Percentiles rank a stretch among this genome's conserved stretches.
These are phyloP conservation scores for Rhysida immarginata DNA, from an alignment of 1,140 invertebrate species.

Conservation along the genomic window DNA sequence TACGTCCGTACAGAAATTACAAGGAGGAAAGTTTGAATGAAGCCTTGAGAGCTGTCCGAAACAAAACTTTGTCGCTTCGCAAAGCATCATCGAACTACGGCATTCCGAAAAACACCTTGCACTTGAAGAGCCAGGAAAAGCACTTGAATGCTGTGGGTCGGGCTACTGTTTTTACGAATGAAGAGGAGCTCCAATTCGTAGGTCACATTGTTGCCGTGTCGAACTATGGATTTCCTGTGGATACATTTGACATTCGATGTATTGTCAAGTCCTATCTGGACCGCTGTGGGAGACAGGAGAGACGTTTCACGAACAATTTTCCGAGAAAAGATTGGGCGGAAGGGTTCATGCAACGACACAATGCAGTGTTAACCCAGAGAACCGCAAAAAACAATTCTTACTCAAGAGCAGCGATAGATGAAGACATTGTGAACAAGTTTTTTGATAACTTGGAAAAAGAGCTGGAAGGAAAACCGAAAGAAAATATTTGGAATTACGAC, in stretches of 20 bases:
- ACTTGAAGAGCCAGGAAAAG: neutral
- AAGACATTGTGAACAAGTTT: slow-evolving; percentile 14
- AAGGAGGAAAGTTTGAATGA: neutral
- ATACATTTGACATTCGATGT: neutral
- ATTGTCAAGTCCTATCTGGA: slow-evolving; percentile 2
- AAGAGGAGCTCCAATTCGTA: neutral
- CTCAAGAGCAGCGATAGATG: slow-evolving; percentile 8
- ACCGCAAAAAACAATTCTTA: slow-evolving; percentile 11
- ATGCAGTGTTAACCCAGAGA: neutral
- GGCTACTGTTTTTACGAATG: neutral
- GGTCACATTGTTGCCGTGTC: neutral
- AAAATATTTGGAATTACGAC: slow-evolving; percentile 28
- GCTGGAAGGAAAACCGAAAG: slow-evolving; percentile 13
- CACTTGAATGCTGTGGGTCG: neutral
- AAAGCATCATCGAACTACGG: neutral
- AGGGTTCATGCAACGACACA: slow-evolving; percentile 1
- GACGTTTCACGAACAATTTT: slow-evolving; percentile 4
- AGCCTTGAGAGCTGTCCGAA: neutral
- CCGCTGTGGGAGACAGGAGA: neutral
- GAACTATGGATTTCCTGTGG: neutral
- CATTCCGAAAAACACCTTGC: neutral
- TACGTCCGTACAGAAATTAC: neutral
- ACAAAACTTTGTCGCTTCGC: neutral
- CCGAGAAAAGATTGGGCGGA: slow-evolving; percentile 6
- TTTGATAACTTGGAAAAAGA: slow-evolving; percentile 15